phyloP scores from a whole-genome alignment of 2,113 vertebrate species.

The Lycaon pictus region DNA sequence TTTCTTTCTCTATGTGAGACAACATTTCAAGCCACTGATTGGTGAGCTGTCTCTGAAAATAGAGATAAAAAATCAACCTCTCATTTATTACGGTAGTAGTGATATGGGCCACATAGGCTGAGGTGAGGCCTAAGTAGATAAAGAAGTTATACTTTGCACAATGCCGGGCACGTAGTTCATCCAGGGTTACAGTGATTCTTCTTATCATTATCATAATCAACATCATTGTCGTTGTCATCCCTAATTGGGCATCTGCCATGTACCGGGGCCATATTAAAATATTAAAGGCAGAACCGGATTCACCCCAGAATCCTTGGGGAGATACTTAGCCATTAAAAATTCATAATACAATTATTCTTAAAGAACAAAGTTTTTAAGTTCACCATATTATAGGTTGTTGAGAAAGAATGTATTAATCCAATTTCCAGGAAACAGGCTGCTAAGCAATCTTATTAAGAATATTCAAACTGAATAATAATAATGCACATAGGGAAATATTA shows the following conservation, averaged over 20 bases:
- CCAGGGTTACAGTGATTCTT: neutral
- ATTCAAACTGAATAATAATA: neutral
- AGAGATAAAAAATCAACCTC: neutral
- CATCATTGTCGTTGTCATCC: neutral
- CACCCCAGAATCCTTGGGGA: neutral
- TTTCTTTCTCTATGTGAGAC: slow-evolving; percentile 54
- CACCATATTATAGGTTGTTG: neutral
- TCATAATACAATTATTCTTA: neutral
- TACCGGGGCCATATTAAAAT: neutral
- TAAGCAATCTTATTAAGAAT: slow-evolving; percentile 31
- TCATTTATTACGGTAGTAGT: neutral
- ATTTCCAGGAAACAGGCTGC: neutral
- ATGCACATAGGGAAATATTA: neutral
- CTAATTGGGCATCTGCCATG: neutral
- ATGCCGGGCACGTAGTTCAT: neutral
- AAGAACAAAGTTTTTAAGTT: slow-evolving; percentile 39
- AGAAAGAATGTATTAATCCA: neutral
- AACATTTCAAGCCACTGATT: slow-evolving; percentile 46
- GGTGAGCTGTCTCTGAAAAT: slow-evolving; percentile 9
- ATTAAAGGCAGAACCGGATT: neutral
- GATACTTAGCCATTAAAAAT: neutral
- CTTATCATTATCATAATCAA: neutral
- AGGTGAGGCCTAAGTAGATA: neutral
- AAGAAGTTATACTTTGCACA: neutral
- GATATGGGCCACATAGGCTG: neutral